Base-by-base conservation (phyloP, 2,113 vertebrate species). In the Xiphophorus maculatus region DNA sequence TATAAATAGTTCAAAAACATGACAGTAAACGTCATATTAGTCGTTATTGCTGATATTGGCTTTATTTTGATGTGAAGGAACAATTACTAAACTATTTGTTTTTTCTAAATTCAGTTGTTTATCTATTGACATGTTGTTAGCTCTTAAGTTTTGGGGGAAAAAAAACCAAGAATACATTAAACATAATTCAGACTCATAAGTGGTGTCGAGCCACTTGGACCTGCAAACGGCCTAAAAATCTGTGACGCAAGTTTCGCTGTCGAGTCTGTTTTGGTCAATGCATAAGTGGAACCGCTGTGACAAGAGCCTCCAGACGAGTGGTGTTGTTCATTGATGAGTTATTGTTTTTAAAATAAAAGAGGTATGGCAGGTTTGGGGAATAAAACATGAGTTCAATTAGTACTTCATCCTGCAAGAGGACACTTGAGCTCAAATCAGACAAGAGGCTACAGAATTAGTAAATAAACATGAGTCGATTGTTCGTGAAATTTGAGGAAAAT, bases 311-410 rank as follows among this genome's bases (percentile, higher is more conserved):
- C 82, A 25, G 79, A 67, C 30, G 91, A 94, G 94, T 92, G 92
- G 76, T 61, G 82, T 73, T 84, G 91, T 83, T 90, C 91, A 91
- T 90, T 91, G 76, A 84, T 71, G 90, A 89, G 92, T 92, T 93
- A 93, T 94, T 94, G 93, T 93, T 92, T 58, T 93, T 94, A 89
- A 93, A 93, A 94, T 93, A 88, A 84, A 93, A 88, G 84, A 58
- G 84, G 86, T 69, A 88, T 92, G 89, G 85, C 92, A 77, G 88
- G 88, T 92, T 92, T 93, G 76, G 84, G 88, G 91, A 92, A 87
- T 91, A 90, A 91, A 90, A 33, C 92, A 92, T 83, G 85, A 84
- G 94, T 92, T 95, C 94, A 94, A 95, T 91, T 84, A 93, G 92
- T 80, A 64, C 94, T 95, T 87, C 81, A 94, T 68, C 93, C 91